These are phyloP conservation scores for Puma concolor DNA, from an alignment of 2,113 vertebrate species.

Conservation along the genomic window DNA sequence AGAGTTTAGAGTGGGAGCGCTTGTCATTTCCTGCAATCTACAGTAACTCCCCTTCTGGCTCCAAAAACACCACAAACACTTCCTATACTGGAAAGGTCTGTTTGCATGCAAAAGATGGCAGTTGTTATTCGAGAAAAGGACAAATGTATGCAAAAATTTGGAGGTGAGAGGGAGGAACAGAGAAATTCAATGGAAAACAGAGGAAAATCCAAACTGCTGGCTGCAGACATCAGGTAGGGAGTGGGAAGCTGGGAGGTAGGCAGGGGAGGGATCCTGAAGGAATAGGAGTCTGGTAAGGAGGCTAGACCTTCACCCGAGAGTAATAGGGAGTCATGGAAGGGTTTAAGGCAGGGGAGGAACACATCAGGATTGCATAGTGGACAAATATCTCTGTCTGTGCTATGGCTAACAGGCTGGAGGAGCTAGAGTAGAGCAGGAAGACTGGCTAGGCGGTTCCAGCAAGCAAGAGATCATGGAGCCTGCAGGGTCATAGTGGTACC, in stretches of 20 bases:
- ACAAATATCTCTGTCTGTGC: neutral
- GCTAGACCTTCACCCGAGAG: conserved; percentile 32
- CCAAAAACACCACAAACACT: neutral
- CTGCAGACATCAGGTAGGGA: neutral
- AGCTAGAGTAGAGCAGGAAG: conserved; percentile 71
- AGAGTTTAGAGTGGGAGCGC: neutral
- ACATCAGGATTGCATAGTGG: neutral
- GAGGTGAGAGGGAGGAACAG: neutral
- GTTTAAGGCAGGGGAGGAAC: neutral
- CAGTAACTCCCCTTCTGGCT: neutral
- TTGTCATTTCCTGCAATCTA: neutral
- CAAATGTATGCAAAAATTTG: neutral
- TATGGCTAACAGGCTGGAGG: neutral
- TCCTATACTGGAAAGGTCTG: neutral
- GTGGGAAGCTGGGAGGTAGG: neutral
- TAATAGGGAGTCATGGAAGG: neutral
- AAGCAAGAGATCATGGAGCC: neutral
- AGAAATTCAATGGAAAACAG: neutral
- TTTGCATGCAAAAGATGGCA: neutral
- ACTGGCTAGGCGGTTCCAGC: conserved; percentile 74
- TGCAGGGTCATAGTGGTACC: neutral
- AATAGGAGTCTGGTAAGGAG: neutral
- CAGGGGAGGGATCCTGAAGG: neutral
- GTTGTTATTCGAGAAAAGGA: neutral
- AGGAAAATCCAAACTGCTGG: neutral